Evolutionary conservation across 2,797 vertebrate species (phyloP), one percentile per base, ranked within the genome.

Genomic region (Hippopotamyrus pictus): DNA sequence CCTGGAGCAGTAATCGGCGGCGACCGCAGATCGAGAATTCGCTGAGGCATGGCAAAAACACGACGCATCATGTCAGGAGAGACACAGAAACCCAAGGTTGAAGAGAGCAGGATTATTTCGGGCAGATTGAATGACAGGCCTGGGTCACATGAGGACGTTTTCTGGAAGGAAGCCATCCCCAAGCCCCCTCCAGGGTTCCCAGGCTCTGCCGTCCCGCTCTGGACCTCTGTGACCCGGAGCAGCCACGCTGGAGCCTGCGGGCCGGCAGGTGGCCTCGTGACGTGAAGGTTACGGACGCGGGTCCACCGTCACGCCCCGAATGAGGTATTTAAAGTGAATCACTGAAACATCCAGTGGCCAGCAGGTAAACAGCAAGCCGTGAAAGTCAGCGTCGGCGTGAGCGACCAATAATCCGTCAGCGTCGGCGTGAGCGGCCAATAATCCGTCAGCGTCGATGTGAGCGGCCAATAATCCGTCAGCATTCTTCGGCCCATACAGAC

Each of bases 141-240:
- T 14, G 83, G 89, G 89, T 90, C 86, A 48, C 54, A n/a, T 90
- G 86, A 89, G 90, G 89, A 85, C 90, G 22, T 89, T 91, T 90
- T 88, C 89, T 89, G 89, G 76, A 51, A 93, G 93, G 91, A 93
- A 93, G 90, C 91, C 90, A 91, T 94, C 92, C 93, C 89, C 50
- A 82, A 48, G 3, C 89, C 92, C 54, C 88, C 90, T 29, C 84
- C 62, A 33, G 37, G 59, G 25, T 69, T 85, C 57, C 82, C 79
- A 59, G 79, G 51, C 46, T 25, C 9, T 29, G 14, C 37, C 3
- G n/a, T 76, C n/a, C 12, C 25, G 57, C 33, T 37, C 59, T 59
- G 86, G 54, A 62, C 44, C 79, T 22, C 44, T 9, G 14, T 48
- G 79, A 48, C 41, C 41, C 3, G 37, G 44, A 46, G 44, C 79